phyloP scores from a whole-genome alignment of 2,888 invertebrate genomes.

The Priocnemis perturbator region DNA sequence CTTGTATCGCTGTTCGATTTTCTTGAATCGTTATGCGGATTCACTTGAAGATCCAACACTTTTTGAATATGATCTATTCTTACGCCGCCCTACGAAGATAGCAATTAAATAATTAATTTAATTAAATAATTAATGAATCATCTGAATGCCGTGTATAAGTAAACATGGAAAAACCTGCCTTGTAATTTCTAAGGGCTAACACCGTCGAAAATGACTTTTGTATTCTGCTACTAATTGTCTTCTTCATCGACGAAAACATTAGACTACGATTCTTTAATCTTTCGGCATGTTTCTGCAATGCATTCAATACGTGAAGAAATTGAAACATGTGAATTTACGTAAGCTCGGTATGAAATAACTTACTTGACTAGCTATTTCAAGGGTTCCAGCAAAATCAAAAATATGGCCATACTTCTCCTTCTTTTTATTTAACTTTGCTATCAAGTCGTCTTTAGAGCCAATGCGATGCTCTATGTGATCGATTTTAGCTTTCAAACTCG shows the following conservation, averaged over 20 bases:
- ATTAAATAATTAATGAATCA: not conserved
- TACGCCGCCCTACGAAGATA: not conserved
- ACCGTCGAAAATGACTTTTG: constrained; percentile 77
- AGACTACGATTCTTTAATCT: constrained; percentile 66
- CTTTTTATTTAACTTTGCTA: constrained; percentile 68
- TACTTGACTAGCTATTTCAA: constrained; percentile 59
- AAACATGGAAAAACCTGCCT: not conserved
- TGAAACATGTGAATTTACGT: not conserved
- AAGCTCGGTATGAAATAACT: constrained; percentile 27
- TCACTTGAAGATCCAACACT: constrained; percentile 77
- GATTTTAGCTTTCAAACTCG: constrained; percentile 56
- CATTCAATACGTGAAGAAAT: constrained; percentile 7
- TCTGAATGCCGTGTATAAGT: too few relatives aligned
- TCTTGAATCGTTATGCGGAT: constrained; percentile 77
- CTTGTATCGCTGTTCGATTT: constrained; percentile 77
- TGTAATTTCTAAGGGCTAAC: constrained; percentile 78
- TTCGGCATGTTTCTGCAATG: constrained; percentile 61
- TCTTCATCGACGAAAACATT: constrained; percentile 71
- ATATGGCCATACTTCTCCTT: constrained; percentile 62
- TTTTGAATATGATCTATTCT: constrained; percentile 76
- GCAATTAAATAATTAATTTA: not conserved
- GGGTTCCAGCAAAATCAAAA: constrained; percentile 52
- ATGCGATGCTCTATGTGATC: constrained; percentile 55
- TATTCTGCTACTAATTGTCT: constrained; percentile 71
- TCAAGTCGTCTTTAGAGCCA: constrained; percentile 64